Base-by-base conservation (phyloP, 2,797 vertebrate genomes). In the Nyctibius grandis region DNA sequence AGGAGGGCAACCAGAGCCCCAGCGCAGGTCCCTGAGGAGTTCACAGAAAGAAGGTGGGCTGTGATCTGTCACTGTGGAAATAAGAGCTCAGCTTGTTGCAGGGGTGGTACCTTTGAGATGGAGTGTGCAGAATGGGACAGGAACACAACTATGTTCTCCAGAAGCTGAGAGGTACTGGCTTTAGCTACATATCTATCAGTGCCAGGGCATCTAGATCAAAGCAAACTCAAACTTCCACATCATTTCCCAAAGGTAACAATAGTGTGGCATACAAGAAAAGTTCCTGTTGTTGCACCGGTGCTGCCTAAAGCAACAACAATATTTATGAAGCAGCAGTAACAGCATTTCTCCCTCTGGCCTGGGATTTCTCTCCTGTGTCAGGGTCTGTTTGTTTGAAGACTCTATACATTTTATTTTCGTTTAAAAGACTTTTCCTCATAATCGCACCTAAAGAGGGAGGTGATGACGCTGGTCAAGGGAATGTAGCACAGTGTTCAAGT, bases 31-130 rank as follows among this genome's bases (percentile, higher is more conserved):
- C 14, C 23, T 8, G 44, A 26, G 0, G 4, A 40, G 40, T 29
- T 68, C 54, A 36, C n/a, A 51, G 21, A 15, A 48, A 59, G 28
- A 72, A 59, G 12, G 15, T 12, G 63, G 34, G 9, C n/a, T 83
- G 36, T 51, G 36, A 25, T 28, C 40, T 51, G 69, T 48, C 40
- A 7, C n/a, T 2, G 2, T 29, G 77, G 68, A 79, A 54, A 56
- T 3, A 14, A 0, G 0, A 85, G 63, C 40, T 29, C 21, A 33
- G 34, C 38, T 60, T 16, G 0, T 42, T 59, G 29, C 26, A 13
- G 25, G 36, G 33, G 7, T 34, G 9, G 40, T 45, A n/a, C 26
- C 59, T 91, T 65, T 1, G 17, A 64, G 57, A 28, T 4, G 28
- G 31, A 56, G 42, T 5, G 28, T 51, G 78, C 47, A 65, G 67